phyloP scores from a whole-genome alignment of 2,113 vertebrate genomes.

The Halcyon senegalensis region DNA sequence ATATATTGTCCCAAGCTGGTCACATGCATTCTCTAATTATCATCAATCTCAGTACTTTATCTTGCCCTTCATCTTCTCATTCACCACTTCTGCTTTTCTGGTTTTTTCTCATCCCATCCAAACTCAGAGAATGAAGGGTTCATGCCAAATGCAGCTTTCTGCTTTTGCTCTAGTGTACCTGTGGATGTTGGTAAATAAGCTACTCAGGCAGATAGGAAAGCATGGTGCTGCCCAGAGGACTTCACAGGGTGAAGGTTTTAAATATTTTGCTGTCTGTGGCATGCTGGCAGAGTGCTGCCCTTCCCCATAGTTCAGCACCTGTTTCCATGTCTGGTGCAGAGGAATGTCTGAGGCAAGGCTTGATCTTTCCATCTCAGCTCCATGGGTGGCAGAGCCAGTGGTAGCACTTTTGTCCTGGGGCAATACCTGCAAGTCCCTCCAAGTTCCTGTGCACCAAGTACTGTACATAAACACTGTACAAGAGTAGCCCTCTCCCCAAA shows the following conservation, averaged over 20 bases:
- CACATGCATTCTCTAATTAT: neutral
- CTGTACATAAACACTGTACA: neutral
- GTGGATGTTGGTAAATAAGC: neutral
- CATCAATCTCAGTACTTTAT: neutral
- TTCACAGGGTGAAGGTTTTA: neutral
- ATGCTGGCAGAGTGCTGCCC: neutral
- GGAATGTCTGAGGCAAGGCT: neutral
- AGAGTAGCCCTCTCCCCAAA: neutral
- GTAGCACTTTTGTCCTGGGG: fast-evolving
- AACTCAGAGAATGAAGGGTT: neutral
- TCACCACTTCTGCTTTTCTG: neutral
- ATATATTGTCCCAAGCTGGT: neutral
- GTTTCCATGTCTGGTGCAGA: neutral
- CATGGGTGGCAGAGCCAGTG: neutral
- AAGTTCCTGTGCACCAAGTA: neutral
- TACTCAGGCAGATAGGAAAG: neutral
- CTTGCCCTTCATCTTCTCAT: neutral
- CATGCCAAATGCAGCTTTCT: neutral
- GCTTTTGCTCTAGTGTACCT: neutral
- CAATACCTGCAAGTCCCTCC: neutral
- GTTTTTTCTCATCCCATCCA: neutral
- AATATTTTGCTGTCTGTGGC: neutral
- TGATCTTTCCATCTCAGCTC: neutral
- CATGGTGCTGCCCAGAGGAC: neutral
- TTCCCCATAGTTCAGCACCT: neutral